Conservation (phyloP, 2,113 vertebrate genomes). For the Mobula hypostoma region DNA sequence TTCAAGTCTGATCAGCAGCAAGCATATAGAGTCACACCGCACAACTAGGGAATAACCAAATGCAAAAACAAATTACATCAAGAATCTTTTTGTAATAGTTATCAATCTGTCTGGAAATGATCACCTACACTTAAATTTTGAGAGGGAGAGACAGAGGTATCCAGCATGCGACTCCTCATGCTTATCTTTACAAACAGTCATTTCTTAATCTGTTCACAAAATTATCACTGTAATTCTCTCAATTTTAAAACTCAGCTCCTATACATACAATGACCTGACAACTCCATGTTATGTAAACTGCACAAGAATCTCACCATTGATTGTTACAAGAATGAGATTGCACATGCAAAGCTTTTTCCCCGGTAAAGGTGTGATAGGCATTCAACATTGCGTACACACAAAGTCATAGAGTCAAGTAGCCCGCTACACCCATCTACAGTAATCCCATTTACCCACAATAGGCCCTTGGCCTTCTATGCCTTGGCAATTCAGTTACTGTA, state of each 20-base stretch:
- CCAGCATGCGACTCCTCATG: not conserved
- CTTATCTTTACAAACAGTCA: not conserved
- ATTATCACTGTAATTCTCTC: not conserved
- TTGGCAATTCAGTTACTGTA: no score
- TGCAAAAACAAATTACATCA: not conserved
- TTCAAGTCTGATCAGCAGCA: not conserved
- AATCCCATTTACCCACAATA: no score
- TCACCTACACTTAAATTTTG: not conserved
- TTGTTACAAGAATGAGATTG: not conserved
- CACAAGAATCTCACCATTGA: no score
- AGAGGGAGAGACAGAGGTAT: no score
- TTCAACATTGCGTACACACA: not conserved
- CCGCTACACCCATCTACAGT: no score
- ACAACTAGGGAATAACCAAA: not conserved
- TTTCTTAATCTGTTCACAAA: not conserved
- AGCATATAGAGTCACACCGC: not conserved
- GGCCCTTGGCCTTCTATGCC: no score
- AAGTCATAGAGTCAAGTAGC: no score
- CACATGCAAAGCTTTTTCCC: no score
- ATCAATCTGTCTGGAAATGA: not conserved
- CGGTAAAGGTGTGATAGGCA: not conserved
- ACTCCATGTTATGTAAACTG: not conserved
- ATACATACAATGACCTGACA: not conserved
- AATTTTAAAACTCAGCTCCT: not conserved
- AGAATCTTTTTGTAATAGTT: not conserved